Evolutionary conservation across 2,888 invertebrate species (phyloP).

Genomic region (Flexamia atlantica): DNA sequence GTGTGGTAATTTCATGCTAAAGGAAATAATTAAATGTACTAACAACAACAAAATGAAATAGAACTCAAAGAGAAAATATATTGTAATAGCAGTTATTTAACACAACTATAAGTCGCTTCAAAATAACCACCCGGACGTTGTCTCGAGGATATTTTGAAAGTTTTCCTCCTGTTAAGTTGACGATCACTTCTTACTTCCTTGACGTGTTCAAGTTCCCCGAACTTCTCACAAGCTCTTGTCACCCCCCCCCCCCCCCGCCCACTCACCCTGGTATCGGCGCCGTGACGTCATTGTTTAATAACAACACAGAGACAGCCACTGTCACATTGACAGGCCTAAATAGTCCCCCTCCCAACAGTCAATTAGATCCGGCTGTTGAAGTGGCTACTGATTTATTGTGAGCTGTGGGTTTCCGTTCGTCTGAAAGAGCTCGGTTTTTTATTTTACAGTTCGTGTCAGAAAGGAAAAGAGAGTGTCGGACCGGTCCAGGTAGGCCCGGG

Average conservation of each 20-base stretch:
- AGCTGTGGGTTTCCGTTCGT: neutral
- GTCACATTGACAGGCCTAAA: neutral
- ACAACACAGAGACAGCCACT: neutral
- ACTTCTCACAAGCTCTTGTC: neutral
- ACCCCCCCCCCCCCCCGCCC: neutral
- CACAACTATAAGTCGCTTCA: no score
- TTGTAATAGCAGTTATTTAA: no score
- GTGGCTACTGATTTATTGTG: slow-evolving; percentile 7
- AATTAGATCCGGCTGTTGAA: slow-evolving; percentile 1
- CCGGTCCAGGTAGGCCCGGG: no score
- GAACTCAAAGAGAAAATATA: no score
- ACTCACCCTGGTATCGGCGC: neutral
- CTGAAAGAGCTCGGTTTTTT: neutral
- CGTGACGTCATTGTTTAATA: slow-evolving; percentile 18
- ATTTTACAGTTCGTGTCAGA: no score
- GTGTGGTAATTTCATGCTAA: no score
- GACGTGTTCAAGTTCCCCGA: neutral
- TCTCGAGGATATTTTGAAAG: neutral
- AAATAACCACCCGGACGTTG: no score
- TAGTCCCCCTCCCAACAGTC: neutral
- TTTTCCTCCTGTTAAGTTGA: neutral
- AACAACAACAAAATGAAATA: no score
- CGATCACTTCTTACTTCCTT: neutral
- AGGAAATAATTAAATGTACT: no score
- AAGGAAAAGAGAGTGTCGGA: no score